Conservation (phyloP, 2,113 vertebrate species). For the Gymnorhina tibicen region DNA sequence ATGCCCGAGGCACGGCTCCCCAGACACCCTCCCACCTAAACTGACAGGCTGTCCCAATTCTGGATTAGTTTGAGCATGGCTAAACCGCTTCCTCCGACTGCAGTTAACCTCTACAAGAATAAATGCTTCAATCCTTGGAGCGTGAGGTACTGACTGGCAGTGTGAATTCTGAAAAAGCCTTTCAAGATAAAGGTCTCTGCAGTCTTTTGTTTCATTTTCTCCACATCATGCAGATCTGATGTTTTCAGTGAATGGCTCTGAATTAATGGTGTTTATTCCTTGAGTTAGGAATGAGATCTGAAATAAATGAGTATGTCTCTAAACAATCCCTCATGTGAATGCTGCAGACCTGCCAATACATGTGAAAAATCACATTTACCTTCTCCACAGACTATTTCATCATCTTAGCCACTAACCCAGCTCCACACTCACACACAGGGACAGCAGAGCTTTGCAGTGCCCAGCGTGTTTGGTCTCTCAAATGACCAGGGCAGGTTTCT, state of each 20-base stretch:
- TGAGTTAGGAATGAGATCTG: neutral
- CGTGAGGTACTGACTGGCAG: neutral
- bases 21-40: neutral
- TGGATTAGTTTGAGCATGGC: neutral
- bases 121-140: neutral
- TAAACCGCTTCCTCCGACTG: neutral
- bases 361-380: neutral
- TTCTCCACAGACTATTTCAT: neutral
- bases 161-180: neutral
- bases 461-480: neutral
- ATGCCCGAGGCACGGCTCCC: neutral
- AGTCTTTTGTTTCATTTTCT: neutral
- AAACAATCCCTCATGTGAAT: neutral
- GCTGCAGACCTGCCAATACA: neutral
- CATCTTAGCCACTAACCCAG: neutral
- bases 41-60: neutral
- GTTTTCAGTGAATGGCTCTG: neutral
- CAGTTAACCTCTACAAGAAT: neutral
- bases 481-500: neutral
- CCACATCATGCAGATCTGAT: neutral
- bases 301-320: neutral
- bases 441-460: neutral
- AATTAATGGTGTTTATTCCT: neutral
- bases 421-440: neutral
- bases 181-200: neutral